A percentile compares a stretch with the other conserved stretches of the same genome.
phyloP scores from a whole-genome alignment of 1,140 invertebrate genomes.

The Stegodyphus dumicola region DNA sequence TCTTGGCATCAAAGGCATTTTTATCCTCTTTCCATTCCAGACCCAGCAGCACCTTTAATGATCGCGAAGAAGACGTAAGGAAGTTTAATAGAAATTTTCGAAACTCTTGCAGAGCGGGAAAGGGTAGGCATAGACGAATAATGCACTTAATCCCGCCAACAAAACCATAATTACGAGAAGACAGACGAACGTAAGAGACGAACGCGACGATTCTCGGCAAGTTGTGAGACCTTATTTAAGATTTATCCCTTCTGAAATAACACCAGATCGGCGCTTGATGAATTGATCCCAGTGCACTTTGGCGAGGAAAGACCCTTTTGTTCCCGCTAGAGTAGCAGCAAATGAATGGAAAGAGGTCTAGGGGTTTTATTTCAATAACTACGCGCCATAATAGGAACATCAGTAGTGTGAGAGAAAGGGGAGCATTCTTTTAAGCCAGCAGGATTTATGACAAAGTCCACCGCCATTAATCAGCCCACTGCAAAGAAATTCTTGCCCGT shows the following conservation, averaged over 20 bases:
- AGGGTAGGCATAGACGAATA: neutral
- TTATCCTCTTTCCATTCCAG: no score
- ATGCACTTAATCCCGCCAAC: neutral
- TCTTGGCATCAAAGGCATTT: no score
- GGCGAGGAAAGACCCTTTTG: conserved; percentile 42
- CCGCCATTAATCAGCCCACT: conserved; percentile 32
- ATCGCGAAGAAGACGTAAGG: no score
- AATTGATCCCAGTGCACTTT: conserved; percentile 33
- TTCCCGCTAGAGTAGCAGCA: conserved; percentile 24
- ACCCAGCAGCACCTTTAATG: no score
- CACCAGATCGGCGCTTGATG: conserved; percentile 29
- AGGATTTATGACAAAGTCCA: conserved; percentile 59
- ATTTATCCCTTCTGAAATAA: conserved; percentile 48
- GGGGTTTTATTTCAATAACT: conserved; percentile 58
- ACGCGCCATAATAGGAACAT: conserved; percentile 51
- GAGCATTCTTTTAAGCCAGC: conserved; percentile 50
- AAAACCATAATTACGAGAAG: neutral
- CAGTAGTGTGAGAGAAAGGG: conserved; percentile 37
- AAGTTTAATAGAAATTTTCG: neutral
- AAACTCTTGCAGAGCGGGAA: neutral
- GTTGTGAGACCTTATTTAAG: conserved; percentile 35
- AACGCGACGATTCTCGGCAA: neutral
- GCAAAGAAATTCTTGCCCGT: conserved; percentile 36
- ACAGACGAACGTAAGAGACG: no score
- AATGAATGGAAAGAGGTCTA: conserved; percentile 40